A percentile compares a stretch with the other conserved stretches of the same genome.
Conservation (phyloP, 2,113 vertebrate species). For the Microcebus ravelobensis region DNA sequence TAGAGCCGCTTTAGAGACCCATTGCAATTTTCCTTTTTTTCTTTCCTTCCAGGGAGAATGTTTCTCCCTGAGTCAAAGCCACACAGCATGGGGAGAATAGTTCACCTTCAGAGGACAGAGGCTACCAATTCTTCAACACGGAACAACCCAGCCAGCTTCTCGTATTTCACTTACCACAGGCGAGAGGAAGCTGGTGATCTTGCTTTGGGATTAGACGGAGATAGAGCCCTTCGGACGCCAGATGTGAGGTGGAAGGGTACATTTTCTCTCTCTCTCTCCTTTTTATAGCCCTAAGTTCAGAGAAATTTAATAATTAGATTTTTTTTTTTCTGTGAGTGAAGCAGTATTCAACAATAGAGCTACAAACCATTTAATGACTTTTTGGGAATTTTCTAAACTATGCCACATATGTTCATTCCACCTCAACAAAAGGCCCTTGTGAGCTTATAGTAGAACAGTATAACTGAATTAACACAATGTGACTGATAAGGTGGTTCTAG, state of each 20-base stretch:
- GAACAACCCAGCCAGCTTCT: neutral
- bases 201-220: conserved; percentile 87
- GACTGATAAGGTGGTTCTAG: neutral
- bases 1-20: neutral
- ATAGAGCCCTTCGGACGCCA: conserved; percentile 86
- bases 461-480: neutral
- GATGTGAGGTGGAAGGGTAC: conserved; percentile 88
- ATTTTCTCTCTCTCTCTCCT: conserved; percentile 88
- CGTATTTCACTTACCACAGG: conserved; percentile 89
- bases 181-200: conserved; percentile 88
- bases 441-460: neutral
- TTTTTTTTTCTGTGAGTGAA: neutral
- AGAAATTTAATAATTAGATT: conserved; percentile 77
- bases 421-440: neutral
- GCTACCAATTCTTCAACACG: neutral
- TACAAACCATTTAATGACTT: neutral
- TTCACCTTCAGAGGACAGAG: neutral
- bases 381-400: neutral
- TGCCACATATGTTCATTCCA: neutral
- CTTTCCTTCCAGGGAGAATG: neutral
- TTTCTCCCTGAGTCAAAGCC: neutral
- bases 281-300: conserved; percentile 86
- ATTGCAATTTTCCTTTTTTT: neutral
- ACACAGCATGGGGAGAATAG: neutral
- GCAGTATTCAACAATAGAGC: neutral